Evolutionary conservation across 2,797 vertebrate species (phyloP), one percentile per base, ranked within the genome.

Genomic region (Lerista edwardsae): DNA sequence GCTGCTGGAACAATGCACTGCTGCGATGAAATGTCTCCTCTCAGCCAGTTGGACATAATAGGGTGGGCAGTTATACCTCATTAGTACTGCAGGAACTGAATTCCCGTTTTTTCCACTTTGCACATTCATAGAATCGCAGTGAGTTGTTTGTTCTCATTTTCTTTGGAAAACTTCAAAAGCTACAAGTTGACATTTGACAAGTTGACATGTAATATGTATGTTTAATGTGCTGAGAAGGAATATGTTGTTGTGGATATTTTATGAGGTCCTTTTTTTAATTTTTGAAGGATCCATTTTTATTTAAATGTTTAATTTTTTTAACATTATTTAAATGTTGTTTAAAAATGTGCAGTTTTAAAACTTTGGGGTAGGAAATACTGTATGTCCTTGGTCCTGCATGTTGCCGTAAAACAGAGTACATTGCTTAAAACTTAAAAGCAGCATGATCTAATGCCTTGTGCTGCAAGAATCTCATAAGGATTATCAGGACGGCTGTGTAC

Each of bases 401-500:
- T 85, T 91, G 62, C 89, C 75, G 83, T 83, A 81, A 62, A 89
- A 2, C 85, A 87, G 84, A 68, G 39, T 69, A 1, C 0, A 71
- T 57, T 85, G 1, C 34, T 73, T 41, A 57, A 88, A 77, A 84
- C 84, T 80, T 85, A 68, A 64, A 91, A 87, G 55, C 44, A 88
- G 65, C 69, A 80, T 65, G 51, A 61, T 84, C 79, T 90, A 31
- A 17, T 85, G 90, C 65, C 51, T 84, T 57, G 5, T 44, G 9
- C 75, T 85, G 51, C 51, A 7, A 86, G 81, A 25, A 89, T 88
- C 85, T 91, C 51, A 84, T 64, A 82, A 74, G 87, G 51, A 4
- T 65, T 57, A 88, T 92, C 90, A 89, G 89, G 89, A 85, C 83
- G 77, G 36, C 27, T 87, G 51, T 81, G 15, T 19, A 1, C 86